Evolutionary conservation across 2,113 vertebrate species (phyloP).

Genomic region (Coptodon bakossiorum): DNA sequence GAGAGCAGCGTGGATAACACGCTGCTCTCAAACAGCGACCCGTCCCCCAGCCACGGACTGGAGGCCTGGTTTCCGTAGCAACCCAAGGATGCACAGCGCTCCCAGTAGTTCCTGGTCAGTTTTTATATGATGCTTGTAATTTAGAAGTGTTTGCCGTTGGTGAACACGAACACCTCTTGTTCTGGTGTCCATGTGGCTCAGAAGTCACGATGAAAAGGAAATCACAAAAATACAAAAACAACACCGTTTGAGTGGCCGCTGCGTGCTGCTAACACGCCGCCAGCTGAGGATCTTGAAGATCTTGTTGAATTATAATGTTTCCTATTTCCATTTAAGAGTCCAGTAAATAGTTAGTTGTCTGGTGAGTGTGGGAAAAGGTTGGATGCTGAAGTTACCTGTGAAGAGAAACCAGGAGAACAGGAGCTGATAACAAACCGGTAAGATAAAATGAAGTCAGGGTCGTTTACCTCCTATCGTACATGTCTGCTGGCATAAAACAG

Average conservation of each 20-base stretch:
- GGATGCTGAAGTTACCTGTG: background rate
- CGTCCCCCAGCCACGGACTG: background rate
- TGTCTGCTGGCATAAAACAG: background rate
- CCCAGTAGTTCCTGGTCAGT: background rate
- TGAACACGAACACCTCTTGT: accelerated
- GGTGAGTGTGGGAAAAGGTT: background rate
- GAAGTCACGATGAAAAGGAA: background rate
- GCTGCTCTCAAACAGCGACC: background rate
- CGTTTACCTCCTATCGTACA: background rate
- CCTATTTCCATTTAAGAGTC: background rate
- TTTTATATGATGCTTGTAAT: background rate
- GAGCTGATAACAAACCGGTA: background rate
- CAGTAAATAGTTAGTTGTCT: background rate
- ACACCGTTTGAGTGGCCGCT: background rate
- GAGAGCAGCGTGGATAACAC: background rate
- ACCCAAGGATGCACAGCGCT: background rate
- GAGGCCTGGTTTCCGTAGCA: background rate
- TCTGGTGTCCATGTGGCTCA: background rate
- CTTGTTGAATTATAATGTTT: background rate
- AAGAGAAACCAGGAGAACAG: background rate
- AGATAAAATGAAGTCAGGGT: background rate
- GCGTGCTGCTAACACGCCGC: background rate
- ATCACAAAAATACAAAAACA: background rate
- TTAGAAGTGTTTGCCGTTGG: background rate
- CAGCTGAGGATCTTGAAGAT: background rate